Evolutionary conservation across 1,140 invertebrate species (phyloP).

Genomic region (Halotydeus destructor): DNA sequence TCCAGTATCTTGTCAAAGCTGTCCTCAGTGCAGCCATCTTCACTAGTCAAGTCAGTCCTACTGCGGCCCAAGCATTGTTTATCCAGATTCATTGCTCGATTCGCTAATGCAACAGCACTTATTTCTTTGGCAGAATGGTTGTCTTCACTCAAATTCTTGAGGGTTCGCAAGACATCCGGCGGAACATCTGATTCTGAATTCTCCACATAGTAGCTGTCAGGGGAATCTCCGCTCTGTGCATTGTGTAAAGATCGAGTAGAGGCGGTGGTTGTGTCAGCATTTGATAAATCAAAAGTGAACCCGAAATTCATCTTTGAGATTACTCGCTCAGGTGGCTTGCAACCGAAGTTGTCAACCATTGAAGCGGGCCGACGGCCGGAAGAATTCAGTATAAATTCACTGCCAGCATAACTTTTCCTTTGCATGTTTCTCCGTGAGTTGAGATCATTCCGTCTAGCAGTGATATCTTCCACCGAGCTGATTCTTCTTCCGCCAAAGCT

Average conservation of each 20-base stretch:
- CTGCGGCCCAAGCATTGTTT: slow-evolving; percentile 7
- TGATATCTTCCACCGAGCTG: too few relatives aligned
- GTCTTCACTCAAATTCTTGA: background rate
- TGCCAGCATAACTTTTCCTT: slow-evolving; percentile 15
- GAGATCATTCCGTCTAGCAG: too few relatives aligned
- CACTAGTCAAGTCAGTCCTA: slow-evolving; percentile 3
- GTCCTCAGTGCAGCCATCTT: slow-evolving; percentile 33
- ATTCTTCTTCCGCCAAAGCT: background rate
- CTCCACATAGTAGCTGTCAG: background rate
- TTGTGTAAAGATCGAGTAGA: background rate
- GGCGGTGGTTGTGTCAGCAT: background rate
- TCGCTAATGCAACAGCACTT: slow-evolving; percentile 18
- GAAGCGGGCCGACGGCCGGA: slow-evolving; percentile 13
- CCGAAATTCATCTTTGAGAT: slow-evolving; percentile 39
- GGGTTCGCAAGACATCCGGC: background rate
- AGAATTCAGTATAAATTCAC: background rate
- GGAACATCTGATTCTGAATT: background rate
- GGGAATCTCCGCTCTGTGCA: background rate
- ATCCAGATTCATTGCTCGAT: slow-evolving; percentile 16
- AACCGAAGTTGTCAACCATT: slow-evolving; percentile 11
- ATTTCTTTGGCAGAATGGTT: slow-evolving; percentile 2
- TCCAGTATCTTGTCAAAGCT: slow-evolving; percentile 67
- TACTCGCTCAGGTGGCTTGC: slow-evolving; percentile 15
- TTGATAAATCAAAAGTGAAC: slow-evolving; percentile 36
- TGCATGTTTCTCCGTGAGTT: slow-evolving; percentile 2